A percentile compares a stretch with the other conserved stretches of the same genome.
Evolutionary conservation across 2,797 vertebrate genomes (phyloP).

Genomic region (Parotocinclus haroldoi): DNA sequence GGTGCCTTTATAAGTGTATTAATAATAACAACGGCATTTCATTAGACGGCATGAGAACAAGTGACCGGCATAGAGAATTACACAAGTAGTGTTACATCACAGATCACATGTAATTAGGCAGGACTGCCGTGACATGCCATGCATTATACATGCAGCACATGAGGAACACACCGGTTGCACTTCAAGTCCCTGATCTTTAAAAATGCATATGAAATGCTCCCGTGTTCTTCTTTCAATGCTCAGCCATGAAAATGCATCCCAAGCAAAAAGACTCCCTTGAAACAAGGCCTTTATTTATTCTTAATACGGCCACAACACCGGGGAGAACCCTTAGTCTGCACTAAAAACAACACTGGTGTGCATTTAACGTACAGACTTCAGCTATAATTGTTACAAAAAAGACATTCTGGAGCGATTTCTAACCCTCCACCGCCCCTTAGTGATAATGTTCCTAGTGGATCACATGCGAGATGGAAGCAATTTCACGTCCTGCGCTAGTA

Average conservation of each 20-base stretch:
- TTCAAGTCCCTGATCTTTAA: background rate
- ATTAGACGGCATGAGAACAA: too few species aligned
- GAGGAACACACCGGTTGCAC: background rate
- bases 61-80: background rate
- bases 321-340: conserved; percentile 11
- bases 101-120: background rate
- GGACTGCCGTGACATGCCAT: background rate
- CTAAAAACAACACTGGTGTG: background rate
- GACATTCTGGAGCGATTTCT: conserved; percentile 8
- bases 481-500: conserved; percentile 22
- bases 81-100: background rate
- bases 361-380: conserved; percentile 21
- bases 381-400: conserved; percentile 28
- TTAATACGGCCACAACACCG: conserved; percentile 16
- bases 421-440: background rate
- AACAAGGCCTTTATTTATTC: conserved; percentile 21
- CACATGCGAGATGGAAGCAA: conserved; percentile 25
- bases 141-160: background rate
- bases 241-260: conserved; percentile 9
- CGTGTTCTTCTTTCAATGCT: background rate
- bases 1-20: too few species aligned
- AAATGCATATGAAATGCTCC: background rate
- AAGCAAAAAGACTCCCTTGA: conserved; percentile 16
- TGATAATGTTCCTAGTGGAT: conserved; percentile 25
- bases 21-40: background rate